These are phyloP conservation scores for Drosophila robusta DNA, from an alignment of 2,888 invertebrate species.

Conservation along the genomic window DNA sequence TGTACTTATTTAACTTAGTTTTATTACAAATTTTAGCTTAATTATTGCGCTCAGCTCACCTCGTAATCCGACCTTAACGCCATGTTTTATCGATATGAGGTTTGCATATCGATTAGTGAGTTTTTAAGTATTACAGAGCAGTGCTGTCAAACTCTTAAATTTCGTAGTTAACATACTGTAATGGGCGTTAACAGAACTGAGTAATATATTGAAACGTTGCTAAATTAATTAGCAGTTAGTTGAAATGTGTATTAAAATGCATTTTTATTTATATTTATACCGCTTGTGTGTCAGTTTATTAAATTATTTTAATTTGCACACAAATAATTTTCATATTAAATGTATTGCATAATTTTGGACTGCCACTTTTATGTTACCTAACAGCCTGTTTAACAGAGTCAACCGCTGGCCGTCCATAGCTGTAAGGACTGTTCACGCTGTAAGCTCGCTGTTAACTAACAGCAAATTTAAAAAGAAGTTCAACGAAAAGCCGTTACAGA, in stretches of 20 bases:
- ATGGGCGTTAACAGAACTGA: conserved; percentile 31
- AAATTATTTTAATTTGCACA: neutral
- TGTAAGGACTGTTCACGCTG: neutral
- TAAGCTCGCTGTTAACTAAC: neutral
- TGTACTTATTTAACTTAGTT: conserved; percentile 65
- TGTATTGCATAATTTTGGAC: conserved; percentile 20
- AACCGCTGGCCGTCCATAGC: conserved; percentile 11
- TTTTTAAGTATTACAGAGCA: conserved; percentile 2
- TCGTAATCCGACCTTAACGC: conserved; percentile 85
- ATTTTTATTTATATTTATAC: neutral
- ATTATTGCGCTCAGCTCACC: conserved; percentile 82
- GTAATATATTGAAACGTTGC: neutral
- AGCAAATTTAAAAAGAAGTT: neutral
- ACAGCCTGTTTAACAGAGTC: neutral
- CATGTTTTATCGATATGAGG: conserved; percentile 80
- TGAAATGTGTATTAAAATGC: neutral
- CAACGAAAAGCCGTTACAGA: conserved; percentile 1
- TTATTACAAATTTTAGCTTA: conserved; percentile 54
- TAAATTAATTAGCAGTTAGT: neutral
- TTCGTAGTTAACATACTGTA: neutral
- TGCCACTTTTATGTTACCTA: neutral
- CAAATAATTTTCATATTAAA: neutral
- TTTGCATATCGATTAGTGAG: conserved; percentile 47
- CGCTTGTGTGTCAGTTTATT: too few species aligned
- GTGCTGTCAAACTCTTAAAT: conserved; percentile 26